phyloP scores from a whole-genome alignment of 1,140 invertebrate species.

The Ceratosolen solmsi region DNA sequence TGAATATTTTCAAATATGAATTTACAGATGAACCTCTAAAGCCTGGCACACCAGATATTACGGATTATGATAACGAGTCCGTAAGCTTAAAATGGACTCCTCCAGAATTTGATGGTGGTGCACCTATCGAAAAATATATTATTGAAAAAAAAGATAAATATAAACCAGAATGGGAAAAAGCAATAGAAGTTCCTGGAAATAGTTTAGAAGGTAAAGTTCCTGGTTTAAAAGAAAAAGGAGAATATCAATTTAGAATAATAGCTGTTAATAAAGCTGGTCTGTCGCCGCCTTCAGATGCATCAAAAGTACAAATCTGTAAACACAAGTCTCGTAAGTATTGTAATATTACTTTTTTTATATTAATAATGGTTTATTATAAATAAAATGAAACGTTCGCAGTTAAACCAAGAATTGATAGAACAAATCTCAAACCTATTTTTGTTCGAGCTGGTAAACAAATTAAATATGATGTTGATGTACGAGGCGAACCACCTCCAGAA shows the following conservation, averaged over 20 bases:
- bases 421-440: constrained; percentile 91
- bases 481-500: constrained; percentile 94
- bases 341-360: not conserved
- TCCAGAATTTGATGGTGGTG: constrained; percentile 94
- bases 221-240: constrained; percentile 90
- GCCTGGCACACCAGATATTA: constrained; percentile 91
- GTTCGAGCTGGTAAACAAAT: constrained; percentile 94
- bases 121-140: constrained; percentile 96
- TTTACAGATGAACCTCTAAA: constrained; percentile 85
- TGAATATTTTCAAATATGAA: too few species aligned
- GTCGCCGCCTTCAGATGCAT: constrained; percentile 94
- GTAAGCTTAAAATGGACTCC: constrained; percentile 95
- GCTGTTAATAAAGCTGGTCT: constrained; percentile 97
- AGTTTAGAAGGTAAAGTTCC: constrained; percentile 85
- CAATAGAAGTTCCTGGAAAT: constrained; percentile 86
- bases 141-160: constrained; percentile 95
- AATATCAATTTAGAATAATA: constrained; percentile 95
- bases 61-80: constrained; percentile 94
- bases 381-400: constrained; percentile 75
- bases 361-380: not conserved
- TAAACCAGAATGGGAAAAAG: constrained; percentile 87
- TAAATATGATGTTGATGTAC: constrained; percentile 94
- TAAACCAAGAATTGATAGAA: constrained; percentile 97
- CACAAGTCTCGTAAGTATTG: constrained; percentile 85
- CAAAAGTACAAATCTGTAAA: constrained; percentile 92